phyloP scores from a whole-genome alignment of 2,113 vertebrate species.

The Varanus salvator region DNA sequence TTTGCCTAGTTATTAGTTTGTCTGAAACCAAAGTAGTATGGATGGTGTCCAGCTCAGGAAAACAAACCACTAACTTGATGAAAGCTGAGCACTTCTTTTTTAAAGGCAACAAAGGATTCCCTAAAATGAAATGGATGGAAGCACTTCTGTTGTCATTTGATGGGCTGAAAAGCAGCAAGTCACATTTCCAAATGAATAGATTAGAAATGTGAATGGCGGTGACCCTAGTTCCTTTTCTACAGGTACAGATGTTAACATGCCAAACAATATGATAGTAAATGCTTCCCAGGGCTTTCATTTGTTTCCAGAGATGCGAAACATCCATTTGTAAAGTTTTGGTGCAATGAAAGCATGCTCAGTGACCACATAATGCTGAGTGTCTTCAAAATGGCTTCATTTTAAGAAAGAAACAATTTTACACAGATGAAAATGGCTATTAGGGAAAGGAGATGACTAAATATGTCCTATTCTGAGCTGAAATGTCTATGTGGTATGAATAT shows the following conservation, averaged over 20 bases:
- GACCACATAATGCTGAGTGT: not conserved
- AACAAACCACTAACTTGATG: not conserved
- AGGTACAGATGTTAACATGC: too few relatives aligned
- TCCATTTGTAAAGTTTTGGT: not conserved
- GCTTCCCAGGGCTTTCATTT: not conserved
- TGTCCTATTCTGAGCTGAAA: not conserved
- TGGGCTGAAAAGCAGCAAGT: not conserved
- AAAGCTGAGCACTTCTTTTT: not conserved
- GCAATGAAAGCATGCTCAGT: not conserved
- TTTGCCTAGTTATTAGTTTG: not conserved
- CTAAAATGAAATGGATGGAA: not conserved
- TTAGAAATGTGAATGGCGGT: not conserved
- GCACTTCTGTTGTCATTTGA: not conserved
- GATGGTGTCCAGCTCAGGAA: not conserved
- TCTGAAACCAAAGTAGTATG: not conserved
- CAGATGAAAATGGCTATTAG: not conserved
- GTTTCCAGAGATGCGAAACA: not conserved
- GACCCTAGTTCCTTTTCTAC: not conserved
- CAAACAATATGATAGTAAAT: not conserved
- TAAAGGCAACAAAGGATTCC: not conserved
- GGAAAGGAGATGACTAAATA: not conserved
- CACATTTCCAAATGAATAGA: not conserved
- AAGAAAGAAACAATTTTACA: not conserved
- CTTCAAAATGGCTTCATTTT: not conserved
- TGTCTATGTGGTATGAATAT: not conserved